A percentile compares a stretch with the other conserved stretches of the same genome.
Evolutionary conservation across 2,888 invertebrate species (phyloP).

Genomic region (Phasia obesa): DNA sequence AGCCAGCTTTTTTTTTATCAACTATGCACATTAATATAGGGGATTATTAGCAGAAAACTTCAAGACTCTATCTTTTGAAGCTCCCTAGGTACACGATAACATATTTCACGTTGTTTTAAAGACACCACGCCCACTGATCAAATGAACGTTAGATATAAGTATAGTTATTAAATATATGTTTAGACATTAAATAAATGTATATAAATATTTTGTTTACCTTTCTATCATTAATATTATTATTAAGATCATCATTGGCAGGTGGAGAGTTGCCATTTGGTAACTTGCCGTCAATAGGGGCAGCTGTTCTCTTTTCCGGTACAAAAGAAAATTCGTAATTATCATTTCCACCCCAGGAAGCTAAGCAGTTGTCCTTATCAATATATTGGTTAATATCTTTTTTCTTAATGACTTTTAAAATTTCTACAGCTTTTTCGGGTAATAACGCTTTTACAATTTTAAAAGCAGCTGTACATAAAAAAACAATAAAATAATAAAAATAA

Average conservation of each 20-base stretch:
- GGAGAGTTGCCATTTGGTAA: constrained; percentile 4
- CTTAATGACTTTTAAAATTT: constrained; percentile 92
- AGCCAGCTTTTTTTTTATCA: no score
- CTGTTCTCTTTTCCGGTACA: constrained; percentile 83
- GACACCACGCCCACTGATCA: no score
- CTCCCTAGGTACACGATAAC: no score
- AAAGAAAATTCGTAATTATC: constrained; percentile 89
- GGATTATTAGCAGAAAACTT: no score
- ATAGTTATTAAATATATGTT: no score
- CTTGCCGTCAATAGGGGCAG: constrained; percentile 13
- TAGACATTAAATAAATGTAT: no score
- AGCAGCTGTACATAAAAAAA: no score
- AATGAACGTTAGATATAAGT: no score
- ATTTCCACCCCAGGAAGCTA: constrained; percentile 91
- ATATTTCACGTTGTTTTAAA: no score
- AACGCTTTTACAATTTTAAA: constrained; percentile 95
- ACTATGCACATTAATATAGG: no score
- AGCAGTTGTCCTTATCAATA: constrained; percentile 89
- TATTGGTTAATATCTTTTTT: constrained; percentile 89
- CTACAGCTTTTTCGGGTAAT: constrained; percentile 93
- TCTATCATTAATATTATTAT: constrained; percentile 71
- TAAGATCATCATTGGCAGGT: constrained; percentile 67
- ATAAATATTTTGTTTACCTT: constrained; percentile 73
- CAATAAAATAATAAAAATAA: no score
- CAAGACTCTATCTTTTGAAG: no score